Evolutionary conservation across 1,140 invertebrate species (phyloP).

Genomic region (Acromyrmex charruanus): DNA sequence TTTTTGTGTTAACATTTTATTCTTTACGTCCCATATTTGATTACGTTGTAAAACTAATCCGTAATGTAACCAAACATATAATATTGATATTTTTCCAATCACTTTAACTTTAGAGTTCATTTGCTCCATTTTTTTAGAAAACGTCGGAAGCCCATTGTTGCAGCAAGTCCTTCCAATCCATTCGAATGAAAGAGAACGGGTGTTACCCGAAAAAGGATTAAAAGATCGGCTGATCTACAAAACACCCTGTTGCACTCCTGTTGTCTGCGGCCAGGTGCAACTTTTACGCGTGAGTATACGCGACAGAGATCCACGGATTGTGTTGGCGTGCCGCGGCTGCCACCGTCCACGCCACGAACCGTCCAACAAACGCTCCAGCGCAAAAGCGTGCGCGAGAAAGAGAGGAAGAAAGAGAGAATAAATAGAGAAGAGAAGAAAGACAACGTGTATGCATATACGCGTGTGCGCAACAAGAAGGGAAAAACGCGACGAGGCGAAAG

Average conservation of each 20-base stretch:
- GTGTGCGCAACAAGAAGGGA: constrained; percentile 9
- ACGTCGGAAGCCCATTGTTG: too few species aligned
- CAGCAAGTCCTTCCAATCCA: neutral
- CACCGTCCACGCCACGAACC: constrained; percentile 74
- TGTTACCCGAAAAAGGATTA: neutral
- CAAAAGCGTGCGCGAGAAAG: constrained; percentile 52
- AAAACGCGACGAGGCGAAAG: constrained; percentile 25
- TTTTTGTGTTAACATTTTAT: too few species aligned
- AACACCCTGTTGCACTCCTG: constrained; percentile 9
- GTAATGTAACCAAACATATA: too few species aligned
- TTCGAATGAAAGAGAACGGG: neutral
- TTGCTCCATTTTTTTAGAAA: too few species aligned
- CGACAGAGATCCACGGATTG: constrained; percentile 71
- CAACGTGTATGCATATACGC: constrained; percentile 24
- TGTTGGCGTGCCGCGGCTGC: constrained; percentile 76
- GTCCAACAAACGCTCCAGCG: constrained; percentile 65
- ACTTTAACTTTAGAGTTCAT: too few species aligned
- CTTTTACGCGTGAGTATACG: constrained; percentile 71
- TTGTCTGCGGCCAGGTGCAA: constrained; percentile 5
- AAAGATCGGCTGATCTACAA: neutral
- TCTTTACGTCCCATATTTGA: too few species aligned
- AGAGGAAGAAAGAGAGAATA: constrained; percentile 28
- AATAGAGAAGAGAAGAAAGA: constrained; percentile 10
- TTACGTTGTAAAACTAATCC: too few species aligned
- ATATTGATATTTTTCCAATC: too few species aligned